Evolutionary conservation across 2,888 invertebrate genomes (phyloP).

Genomic region (Balanococcus diminutus): DNA sequence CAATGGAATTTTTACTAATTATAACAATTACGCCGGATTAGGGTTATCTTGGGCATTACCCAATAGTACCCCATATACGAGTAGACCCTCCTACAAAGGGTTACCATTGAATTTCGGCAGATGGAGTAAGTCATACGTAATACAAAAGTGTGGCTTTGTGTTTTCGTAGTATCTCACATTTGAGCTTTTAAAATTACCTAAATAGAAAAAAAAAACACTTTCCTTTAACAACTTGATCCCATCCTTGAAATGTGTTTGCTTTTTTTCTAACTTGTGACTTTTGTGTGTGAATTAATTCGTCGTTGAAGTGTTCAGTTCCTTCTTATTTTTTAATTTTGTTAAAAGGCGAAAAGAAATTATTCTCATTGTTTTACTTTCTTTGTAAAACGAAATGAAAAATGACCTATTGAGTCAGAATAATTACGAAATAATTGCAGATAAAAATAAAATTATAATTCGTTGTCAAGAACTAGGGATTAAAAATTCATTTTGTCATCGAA

Average conservation of each 20-base stretch:
- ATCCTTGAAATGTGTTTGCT: neutral
- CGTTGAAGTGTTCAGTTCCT: neutral
- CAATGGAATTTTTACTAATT: slow-evolving; percentile 12
- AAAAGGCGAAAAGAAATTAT: neutral
- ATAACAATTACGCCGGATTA: slow-evolving; percentile 37
- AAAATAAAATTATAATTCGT: neutral
- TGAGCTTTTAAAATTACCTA: neutral
- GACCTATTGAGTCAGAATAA: too few relatives aligned
- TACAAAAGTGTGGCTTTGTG: neutral
- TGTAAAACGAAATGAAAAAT: too few relatives aligned
- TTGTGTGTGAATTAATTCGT: neutral
- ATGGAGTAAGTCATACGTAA: slow-evolving; percentile 47
- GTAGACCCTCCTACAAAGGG: slow-evolving; percentile 29
- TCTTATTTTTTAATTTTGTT: neutral
- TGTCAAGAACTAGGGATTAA: neutral
- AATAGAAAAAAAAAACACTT: too few relatives aligned
- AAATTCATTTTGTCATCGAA: neutral
- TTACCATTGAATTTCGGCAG: slow-evolving; percentile 44
- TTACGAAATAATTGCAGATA: neutral
- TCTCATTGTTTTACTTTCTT: too few relatives aligned
- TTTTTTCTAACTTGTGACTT: neutral
- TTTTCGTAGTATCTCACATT: neutral
- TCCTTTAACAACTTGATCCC: neutral
- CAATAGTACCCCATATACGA: neutral
- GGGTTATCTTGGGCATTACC: slow-evolving; percentile 26